phyloP scores from a whole-genome alignment of 1,140 invertebrate species.

The Achatina immaculata region DNA sequence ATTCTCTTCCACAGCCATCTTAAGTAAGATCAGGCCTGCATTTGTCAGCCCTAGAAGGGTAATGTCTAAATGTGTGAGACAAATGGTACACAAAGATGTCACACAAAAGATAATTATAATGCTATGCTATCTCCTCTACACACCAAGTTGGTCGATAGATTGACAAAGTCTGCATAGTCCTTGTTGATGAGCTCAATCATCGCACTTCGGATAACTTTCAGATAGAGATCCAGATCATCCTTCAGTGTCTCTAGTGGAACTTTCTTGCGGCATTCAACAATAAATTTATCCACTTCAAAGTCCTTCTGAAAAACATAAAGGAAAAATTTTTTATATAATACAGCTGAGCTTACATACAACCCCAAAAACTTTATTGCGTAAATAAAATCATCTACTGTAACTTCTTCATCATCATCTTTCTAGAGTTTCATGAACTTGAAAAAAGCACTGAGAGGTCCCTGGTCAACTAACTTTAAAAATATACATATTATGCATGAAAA shows the following conservation, averaged over 20 bases:
- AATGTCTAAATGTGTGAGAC: too few relatives aligned
- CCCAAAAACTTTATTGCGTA: neutral
- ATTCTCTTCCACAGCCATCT: too few relatives aligned
- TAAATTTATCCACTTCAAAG: conserved; percentile 92
- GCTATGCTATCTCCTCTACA: neutral
- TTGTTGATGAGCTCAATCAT: conserved; percentile 98
- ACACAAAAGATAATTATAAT: too few relatives aligned
- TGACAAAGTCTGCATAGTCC: conserved; percentile 97
- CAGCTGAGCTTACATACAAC: neutral
- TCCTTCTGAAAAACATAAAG: conserved; percentile 75
- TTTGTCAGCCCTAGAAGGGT: too few relatives aligned
- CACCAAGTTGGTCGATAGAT: conserved; percentile 91
- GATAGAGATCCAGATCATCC: conserved; percentile 89
- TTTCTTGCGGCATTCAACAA: conserved; percentile 85
- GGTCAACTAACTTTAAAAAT: too few relatives aligned
- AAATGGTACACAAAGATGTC: too few relatives aligned
- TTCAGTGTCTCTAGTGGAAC: conserved; percentile 87
- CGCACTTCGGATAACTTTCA: conserved; percentile 89
- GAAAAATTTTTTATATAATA: conserved; percentile 2
- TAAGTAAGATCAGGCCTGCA: too few relatives aligned
- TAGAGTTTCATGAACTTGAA: too few relatives aligned
- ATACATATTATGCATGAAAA: too few relatives aligned
- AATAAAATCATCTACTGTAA: conserved; percentile 2
- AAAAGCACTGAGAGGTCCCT: too few relatives aligned
- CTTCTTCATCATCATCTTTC: too few relatives aligned